These are phyloP conservation scores for Lycocerus yunnanus DNA, from an alignment of 2,888 invertebrate species.

Conservation along the genomic window DNA sequence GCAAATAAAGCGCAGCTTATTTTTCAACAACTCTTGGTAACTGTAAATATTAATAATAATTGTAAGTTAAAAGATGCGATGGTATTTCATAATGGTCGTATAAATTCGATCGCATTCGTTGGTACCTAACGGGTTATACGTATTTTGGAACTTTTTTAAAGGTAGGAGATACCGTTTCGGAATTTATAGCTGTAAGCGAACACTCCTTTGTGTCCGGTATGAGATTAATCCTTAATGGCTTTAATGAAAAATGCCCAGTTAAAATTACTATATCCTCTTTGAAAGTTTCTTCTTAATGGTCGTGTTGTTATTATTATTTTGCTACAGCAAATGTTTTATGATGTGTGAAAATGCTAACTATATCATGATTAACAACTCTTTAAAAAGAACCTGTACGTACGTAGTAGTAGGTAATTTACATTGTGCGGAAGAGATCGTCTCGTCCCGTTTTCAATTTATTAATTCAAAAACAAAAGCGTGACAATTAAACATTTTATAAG, in stretches of 20 bases:
- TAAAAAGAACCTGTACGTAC: background rate
- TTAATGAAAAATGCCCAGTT: conserved; percentile 9
- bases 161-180: conserved; percentile 39
- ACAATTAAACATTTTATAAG: background rate
- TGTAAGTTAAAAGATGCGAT: conserved; percentile 20
- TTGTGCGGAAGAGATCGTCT: background rate
- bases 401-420: background rate
- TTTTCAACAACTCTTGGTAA: conserved; percentile 5
- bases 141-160: conserved; percentile 32
- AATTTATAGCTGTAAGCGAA: conserved; percentile 39
- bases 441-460: background rate
- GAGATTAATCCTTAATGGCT: conserved; percentile 1
- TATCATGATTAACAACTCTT: background rate
- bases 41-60: conserved; percentile 25
- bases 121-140: conserved; percentile 27
- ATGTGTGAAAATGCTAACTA: background rate
- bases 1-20: background rate
- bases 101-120: conserved; percentile 23
- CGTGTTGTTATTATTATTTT: background rate
- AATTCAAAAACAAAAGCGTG: background rate
- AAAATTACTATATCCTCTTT: conserved; percentile 1
- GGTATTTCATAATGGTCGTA: conserved; percentile 25
- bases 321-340: background rate
- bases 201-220: conserved; percentile 35
- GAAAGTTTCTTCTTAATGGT: background rate